Conservation (phyloP, 92 coral and sea anemone species). For the Chrysogorgia sp. region DNA sequence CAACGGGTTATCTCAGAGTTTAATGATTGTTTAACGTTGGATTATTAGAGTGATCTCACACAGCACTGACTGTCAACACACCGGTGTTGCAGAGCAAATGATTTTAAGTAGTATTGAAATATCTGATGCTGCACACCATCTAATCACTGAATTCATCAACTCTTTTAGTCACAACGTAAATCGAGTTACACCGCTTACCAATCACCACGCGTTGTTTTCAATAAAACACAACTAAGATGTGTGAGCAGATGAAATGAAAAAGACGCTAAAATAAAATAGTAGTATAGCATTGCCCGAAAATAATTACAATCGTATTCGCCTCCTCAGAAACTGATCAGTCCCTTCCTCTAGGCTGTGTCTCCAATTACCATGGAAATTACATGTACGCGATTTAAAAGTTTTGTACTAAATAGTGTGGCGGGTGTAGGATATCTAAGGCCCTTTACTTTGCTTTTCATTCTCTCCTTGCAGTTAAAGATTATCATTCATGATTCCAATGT, state of each 20-base stretch:
- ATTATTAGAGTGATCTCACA: background rate
- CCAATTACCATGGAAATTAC: conserved; percentile 9
- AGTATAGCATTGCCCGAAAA: background rate
- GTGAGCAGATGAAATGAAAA: conserved; percentile 22
- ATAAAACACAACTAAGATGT: conserved; percentile 1
- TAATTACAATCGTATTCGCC: conserved; percentile 41
- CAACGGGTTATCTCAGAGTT: conserved; percentile 4
- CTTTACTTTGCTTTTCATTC: no score
- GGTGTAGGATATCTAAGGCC: no score
- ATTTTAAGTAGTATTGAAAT: conserved; percentile 31
- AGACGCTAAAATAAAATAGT: conserved; percentile 5
- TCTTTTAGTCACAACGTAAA: conserved; percentile 5
- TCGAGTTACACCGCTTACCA: conserved; percentile 19
- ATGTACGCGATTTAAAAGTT: no score
- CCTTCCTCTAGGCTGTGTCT: conserved; percentile 1
- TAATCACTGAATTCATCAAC: conserved; percentile 18
- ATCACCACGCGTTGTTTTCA: conserved; percentile 8
- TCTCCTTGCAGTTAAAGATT: no score
- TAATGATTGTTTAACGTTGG: conserved; percentile 25
- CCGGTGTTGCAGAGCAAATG: conserved; percentile 16
- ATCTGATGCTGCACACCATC: conserved; percentile 9
- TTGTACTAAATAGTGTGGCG: no score
- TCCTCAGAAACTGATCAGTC: conserved; percentile 18
- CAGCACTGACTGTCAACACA: conserved; percentile 13
- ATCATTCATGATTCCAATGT: no score